These are phyloP conservation scores for Gulo gulo DNA, from an alignment of 2,113 vertebrate species.

Conservation along the genomic window DNA sequence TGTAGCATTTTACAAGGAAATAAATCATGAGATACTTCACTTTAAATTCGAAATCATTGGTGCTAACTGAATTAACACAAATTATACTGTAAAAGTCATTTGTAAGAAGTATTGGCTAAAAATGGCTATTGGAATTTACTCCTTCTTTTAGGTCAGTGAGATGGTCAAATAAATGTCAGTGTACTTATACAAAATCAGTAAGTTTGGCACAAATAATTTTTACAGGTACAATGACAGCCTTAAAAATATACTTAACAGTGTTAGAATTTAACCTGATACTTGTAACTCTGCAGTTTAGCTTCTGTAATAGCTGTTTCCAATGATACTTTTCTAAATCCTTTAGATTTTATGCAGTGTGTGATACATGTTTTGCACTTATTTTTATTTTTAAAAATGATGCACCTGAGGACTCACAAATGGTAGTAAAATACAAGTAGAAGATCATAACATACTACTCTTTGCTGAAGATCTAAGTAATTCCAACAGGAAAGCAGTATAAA, in stretches of 20 bases:
- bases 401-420: neutral
- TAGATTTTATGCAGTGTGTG: neutral
- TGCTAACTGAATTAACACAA: conserved; percentile 8
- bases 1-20: conserved; percentile 43
- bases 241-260: neutral
- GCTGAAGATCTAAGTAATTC: neutral
- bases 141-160: neutral
- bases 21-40: conserved; percentile 12
- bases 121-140: neutral
- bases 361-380: conserved; percentile 3
- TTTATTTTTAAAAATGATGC: neutral
- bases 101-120: neutral
- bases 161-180: neutral
- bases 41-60: conserved; percentile 32
- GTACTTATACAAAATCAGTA: neutral
- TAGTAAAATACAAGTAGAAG: conserved; percentile 6
- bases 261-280: conserved; percentile 1
- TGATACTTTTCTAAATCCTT: neutral
- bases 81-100: neutral
- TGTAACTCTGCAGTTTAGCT: neutral
- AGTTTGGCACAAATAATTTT: neutral
- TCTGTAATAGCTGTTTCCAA: neutral
- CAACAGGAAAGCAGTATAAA: conserved; percentile 6
- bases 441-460: neutral
- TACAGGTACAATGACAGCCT: neutral